Conservation (phyloP, 2,113 vertebrate species). For the Equus quagga region DNA sequence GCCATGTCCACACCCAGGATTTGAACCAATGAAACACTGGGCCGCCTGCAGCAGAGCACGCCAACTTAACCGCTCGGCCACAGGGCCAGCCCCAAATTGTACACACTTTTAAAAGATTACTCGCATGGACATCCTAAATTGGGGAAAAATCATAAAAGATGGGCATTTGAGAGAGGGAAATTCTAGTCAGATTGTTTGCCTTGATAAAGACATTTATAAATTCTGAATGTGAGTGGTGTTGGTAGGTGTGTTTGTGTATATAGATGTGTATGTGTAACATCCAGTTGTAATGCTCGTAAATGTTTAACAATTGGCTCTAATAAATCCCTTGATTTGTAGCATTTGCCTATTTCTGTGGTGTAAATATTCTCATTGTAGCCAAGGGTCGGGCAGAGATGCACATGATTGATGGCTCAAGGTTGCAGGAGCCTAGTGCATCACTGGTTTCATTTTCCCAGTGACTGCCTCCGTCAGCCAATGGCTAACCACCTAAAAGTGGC, state of each 20-base stretch:
- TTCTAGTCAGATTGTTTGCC: not conserved
- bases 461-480: not conserved
- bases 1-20: too few species aligned
- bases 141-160: not conserved
- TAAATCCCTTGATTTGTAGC: not conserved
- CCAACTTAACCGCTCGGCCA: too few species aligned
- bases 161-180: not conserved
- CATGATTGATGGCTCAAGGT: not conserved
- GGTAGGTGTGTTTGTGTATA: not conserved
- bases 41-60: too few species aligned
- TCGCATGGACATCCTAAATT: not conserved
- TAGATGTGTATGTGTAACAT: not conserved
- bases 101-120: not conserved
- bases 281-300: not conserved
- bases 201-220: slow-evolving; percentile 3
- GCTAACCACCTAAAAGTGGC: not conserved
- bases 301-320: not conserved
- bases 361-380: not conserved
- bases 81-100: not conserved
- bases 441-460: not conserved
- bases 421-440: accelerated
- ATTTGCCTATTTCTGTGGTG: not conserved
- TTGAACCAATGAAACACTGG: too few species aligned
- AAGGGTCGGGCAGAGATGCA: not conserved
- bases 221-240: not conserved